Conservation (phyloP, 2,113 vertebrate genomes). For the Pachyramphus minor region DNA sequence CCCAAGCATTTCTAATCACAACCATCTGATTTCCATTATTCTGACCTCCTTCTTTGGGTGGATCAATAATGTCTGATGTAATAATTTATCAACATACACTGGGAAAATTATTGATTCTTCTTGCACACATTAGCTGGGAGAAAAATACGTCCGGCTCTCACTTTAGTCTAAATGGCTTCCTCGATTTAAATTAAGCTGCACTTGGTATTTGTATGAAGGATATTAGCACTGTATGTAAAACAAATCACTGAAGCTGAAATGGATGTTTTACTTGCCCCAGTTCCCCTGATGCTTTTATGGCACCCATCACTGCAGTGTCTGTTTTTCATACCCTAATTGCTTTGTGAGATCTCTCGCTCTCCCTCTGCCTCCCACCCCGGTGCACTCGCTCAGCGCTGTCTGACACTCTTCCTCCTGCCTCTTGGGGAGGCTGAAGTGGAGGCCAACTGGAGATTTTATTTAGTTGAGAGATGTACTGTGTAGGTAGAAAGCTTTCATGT, state of each 20-base stretch:
- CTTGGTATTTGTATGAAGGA: neutral
- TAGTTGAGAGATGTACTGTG: neutral
- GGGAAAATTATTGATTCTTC: slow-evolving; percentile 50
- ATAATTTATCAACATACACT: slow-evolving; percentile 23
- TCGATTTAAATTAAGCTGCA: slow-evolving; percentile 29
- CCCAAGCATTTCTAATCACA: slow-evolving; percentile 38
- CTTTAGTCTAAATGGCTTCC: slow-evolving; percentile 5
- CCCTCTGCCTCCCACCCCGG: neutral
- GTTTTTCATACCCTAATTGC: slow-evolving; percentile 6
- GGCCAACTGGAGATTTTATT: slow-evolving; percentile 27
- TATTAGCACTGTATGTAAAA: neutral
- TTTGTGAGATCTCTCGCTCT: neutral
- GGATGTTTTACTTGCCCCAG: neutral
- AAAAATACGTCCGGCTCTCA: neutral
- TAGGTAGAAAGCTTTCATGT: neutral
- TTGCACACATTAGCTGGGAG: neutral
- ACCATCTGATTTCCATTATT: slow-evolving; percentile 59
- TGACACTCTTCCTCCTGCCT: slow-evolving; percentile 17
- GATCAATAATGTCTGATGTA: slow-evolving; percentile 63
- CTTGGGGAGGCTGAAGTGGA: slow-evolving; percentile 41
- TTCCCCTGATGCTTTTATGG: neutral
- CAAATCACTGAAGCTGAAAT: slow-evolving; percentile 28
- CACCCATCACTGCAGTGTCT: neutral
- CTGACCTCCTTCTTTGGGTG: slow-evolving; percentile 23
- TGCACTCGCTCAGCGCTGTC: neutral